Evolutionary conservation across 1,140 invertebrate genomes (phyloP), one percentile per base, ranked within the genome.

Genomic region (Drosophila suzukii): DNA sequence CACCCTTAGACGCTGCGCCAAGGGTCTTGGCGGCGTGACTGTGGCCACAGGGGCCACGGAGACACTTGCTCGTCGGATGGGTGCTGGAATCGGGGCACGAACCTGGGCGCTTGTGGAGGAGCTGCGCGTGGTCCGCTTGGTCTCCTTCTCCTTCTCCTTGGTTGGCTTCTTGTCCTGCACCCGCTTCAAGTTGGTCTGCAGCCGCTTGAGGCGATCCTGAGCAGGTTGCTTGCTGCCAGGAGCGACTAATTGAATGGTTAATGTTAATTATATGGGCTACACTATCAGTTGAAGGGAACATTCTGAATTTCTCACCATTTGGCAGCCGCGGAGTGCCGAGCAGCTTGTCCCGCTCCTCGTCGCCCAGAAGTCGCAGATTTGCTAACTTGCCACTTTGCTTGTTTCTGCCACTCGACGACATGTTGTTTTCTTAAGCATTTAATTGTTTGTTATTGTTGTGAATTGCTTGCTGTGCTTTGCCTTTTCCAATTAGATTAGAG

Each of bases 171-270:
- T 56, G 15, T 39, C 32, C n/a, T 50, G 51, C 13, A 38, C 1
- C 8, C 51, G 41, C 41, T 83, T 88, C 6, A 92, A 46, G 27
- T 59, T 70, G 1, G 44, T 39, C 49, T 92, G 91, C 54, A 92
- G 50, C 2, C 91, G 67, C 36, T 91, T 91, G 0, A 92, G 77
- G 11, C 91, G 88, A 24, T 84, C 75, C 54, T 92, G 91, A 0
- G 91, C 91, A 1, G 74, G 66, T 12, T 89, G 80, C 13, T 4
- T 34, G 3, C 11, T 6, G n/a, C 8, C 49, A 11, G n/a, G n/a
- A 11, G 2, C 10, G 4, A 10, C n/a, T 34, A 13, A 6, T 12
- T 2, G 4, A 47, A 17, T 11, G n/a, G 49, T 5, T 32, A 15
- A 32, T 1, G 4, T 15, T 7, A 46, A 46, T n/a, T n/a, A n/a